phyloP scores from a whole-genome alignment of 1,140 invertebrate genomes.

The Pseudomyrmex flavicornis region DNA sequence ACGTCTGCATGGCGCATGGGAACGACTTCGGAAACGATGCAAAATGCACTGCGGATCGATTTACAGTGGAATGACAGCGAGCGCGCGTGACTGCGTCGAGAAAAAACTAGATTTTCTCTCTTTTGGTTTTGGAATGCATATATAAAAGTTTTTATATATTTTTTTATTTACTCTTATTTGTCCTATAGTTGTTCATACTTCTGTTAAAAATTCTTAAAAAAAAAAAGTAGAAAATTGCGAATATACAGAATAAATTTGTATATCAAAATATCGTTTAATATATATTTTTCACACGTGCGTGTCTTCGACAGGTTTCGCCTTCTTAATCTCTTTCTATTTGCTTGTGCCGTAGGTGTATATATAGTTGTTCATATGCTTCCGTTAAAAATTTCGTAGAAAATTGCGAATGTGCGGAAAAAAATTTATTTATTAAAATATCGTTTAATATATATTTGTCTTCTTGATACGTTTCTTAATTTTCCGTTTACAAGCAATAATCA shows the following conservation, averaged over 20 bases:
- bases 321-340: background rate
- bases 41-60: constrained; percentile 4
- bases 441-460: background rate
- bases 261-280: background rate
- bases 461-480: background rate
- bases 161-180: constrained; percentile 7
- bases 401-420: background rate
- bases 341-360: no score
- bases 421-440: background rate
- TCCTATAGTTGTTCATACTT: background rate
- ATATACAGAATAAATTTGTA: background rate
- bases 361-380: background rate
- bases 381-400: background rate
- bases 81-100: background rate
- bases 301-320: background rate
- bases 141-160: background rate
- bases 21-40: constrained; percentile 5
- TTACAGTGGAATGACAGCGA: background rate
- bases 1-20: background rate
- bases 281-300: background rate
- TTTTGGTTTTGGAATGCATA: background rate
- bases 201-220: background rate
- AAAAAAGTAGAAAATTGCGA: background rate
- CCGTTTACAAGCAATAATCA: background rate
- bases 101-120: no score